These are phyloP conservation scores for Melanotaenia parkinsoni DNA, from an alignment of 2,797 vertebrate genomes.

Conservation along the genomic window DNA sequence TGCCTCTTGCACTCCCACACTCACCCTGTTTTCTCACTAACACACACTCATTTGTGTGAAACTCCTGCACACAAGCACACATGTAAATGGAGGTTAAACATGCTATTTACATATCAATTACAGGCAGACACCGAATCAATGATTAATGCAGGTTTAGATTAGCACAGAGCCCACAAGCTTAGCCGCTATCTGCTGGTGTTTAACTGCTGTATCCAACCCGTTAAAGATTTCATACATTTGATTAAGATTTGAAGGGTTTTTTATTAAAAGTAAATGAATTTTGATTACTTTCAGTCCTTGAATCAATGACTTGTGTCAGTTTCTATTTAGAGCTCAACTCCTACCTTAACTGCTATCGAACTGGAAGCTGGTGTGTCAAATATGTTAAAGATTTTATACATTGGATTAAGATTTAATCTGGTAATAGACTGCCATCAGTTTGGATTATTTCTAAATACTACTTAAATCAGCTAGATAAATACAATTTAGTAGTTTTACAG, in stretches of 20 bases:
- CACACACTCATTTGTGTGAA: constrained; percentile 34
- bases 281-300: constrained; percentile 32
- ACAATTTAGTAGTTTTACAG: background rate
- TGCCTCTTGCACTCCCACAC: constrained; percentile 71
- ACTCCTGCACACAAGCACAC: constrained; percentile 38
- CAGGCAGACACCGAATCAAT: constrained; percentile 70
- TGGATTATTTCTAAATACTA: constrained; percentile 6
- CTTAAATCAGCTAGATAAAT: background rate
- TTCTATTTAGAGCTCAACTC: constrained; percentile 26
- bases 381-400: constrained; percentile 18
- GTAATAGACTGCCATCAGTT: constrained; percentile 7
- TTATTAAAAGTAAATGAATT: constrained; percentile 40
- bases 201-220: constrained; percentile 37
- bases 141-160: constrained; percentile 73
- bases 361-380: constrained; percentile 27
- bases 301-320: constrained; percentile 44
- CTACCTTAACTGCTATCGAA: constrained; percentile 22
- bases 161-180: constrained; percentile 45
- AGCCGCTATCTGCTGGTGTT: constrained; percentile 53
- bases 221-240: constrained; percentile 51
- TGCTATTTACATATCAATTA: constrained; percentile 83
- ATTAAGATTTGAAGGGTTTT: constrained; percentile 50
- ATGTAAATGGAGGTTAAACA: constrained; percentile 76
- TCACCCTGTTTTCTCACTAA: constrained; percentile 34
- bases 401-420: constrained; percentile 25